A percentile compares a stretch with the other conserved stretches of the same genome.
These are phyloP conservation scores for Falco novaeseelandiae DNA, from an alignment of 2,797 vertebrate species.

Conservation along the genomic window DNA sequence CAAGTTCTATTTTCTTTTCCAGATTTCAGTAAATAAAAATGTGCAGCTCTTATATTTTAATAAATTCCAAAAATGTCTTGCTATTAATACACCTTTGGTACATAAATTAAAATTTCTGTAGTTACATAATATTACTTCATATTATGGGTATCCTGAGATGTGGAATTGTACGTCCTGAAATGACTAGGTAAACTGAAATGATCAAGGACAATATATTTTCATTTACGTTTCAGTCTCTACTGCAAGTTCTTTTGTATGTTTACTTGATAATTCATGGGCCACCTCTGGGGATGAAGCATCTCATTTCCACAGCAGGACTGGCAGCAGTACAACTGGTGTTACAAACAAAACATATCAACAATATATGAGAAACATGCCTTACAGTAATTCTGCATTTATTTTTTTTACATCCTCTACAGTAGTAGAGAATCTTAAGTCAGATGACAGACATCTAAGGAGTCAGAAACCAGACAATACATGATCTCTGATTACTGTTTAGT, in stretches of 20 bases:
- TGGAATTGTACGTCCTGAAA: background rate
- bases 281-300: background rate
- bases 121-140: background rate
- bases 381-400: background rate
- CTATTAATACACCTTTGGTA: background rate
- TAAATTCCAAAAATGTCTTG: background rate
- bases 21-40: background rate
- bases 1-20: background rate
- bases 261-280: background rate
- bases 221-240: background rate
- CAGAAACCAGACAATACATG: background rate
- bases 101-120: background rate
- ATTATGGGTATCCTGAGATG: background rate
- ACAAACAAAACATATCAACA: background rate
- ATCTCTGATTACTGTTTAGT: background rate
- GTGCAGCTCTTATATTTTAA: background rate
- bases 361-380: background rate
- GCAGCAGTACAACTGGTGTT: background rate
- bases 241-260: background rate
- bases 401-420: background rate
- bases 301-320: slow-evolving; percentile 10
- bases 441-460: background rate
- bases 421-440: background rate
- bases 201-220: background rate
- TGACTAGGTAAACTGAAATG: background rate